phyloP scores from a whole-genome alignment of 2,888 invertebrate species.

The Hydroisotoma schaefferi region DNA sequence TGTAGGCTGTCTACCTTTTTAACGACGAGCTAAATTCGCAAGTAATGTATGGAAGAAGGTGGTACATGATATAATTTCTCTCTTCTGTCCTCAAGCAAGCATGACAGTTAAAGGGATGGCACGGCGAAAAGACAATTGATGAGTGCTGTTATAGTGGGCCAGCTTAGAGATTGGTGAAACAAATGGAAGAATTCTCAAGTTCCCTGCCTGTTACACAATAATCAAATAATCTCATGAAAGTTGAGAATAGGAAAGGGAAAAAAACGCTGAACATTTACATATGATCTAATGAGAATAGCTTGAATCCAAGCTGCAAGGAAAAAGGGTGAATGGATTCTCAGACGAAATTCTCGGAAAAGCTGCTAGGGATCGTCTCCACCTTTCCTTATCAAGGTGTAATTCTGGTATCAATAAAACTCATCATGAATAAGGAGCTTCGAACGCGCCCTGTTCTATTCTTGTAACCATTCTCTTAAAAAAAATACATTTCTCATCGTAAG shows the following conservation, averaged over 20 bases:
- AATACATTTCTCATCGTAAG: background rate
- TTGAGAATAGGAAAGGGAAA: background rate
- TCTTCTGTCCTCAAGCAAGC: too few species aligned
- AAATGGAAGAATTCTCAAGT: too few species aligned
- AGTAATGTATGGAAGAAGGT: too few species aligned
- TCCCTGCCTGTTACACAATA: background rate
- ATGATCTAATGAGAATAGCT: slow-evolving; percentile 9
- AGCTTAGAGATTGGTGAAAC: too few species aligned
- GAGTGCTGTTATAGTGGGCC: too few species aligned
- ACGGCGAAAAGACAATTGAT: too few species aligned
- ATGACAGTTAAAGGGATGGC: too few species aligned
- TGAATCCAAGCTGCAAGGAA: too few species aligned
- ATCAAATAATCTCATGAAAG: slow-evolving; percentile 7
- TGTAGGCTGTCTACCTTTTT: too few species aligned
- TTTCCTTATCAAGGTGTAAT: slow-evolving; percentile 44
- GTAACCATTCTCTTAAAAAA: background rate
- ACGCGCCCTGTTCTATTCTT: background rate
- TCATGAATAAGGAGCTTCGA: slow-evolving; percentile 35
- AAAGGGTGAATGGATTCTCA: slow-evolving; percentile 47
- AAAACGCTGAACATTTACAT: background rate
- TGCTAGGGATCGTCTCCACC: slow-evolving; percentile 49
- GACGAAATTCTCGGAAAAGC: slow-evolving; percentile 48
- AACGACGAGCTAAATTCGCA: too few species aligned
- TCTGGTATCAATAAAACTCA: slow-evolving; percentile 48
- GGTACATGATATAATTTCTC: too few species aligned